Evolutionary conservation across 2,113 vertebrate genomes (phyloP), one percentile per base, ranked within the genome.

Genomic region (Ascaphus truei): DNA sequence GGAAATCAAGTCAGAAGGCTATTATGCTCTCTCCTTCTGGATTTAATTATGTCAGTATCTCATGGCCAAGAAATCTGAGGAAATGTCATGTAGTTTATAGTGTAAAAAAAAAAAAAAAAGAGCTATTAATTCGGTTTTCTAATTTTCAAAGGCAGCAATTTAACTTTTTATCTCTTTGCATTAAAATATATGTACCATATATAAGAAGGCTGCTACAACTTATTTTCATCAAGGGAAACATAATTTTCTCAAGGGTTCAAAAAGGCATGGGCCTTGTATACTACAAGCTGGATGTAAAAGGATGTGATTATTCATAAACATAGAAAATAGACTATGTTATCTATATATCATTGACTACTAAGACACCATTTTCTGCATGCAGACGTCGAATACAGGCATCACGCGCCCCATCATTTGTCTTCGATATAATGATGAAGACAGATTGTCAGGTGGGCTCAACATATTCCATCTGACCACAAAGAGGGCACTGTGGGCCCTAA

Each of bases 41-140:
- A 79, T 81, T 80, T 85, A 83, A 85, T 84, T 82, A 81, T 62
- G 68, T 73, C 75, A 65, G 75, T 84, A 85, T 83, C 79, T 85
- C 81, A 81, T 36, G 67, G 75, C 74, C 79, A 80, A 77, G 18
- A 47, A 82, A 81, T 75, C 77, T 79, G 67, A 78, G 78, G 78
- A 83, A 83, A 76, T 72, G 77, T 71, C 36, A 1, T 36, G 56
- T 50, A 68, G 73, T 77, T 82, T 80, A 80, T 56, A 39, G 79
- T 62, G 74, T 60, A 77, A 77, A 82, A 76, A 77, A 73, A 36
- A 59, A 62, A 77, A 77, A 82, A 76, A 77, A 73, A 36, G 59
- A 62, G 67, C 73, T 75, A 81, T 83, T 81, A 81, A 80, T 84
- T 62, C 76, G 77, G 51, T 71, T 1, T 0, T 71, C 75, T 65